phyloP scores from a whole-genome alignment of 2,113 vertebrate genomes.

The Erythrocercus mccallii region DNA sequence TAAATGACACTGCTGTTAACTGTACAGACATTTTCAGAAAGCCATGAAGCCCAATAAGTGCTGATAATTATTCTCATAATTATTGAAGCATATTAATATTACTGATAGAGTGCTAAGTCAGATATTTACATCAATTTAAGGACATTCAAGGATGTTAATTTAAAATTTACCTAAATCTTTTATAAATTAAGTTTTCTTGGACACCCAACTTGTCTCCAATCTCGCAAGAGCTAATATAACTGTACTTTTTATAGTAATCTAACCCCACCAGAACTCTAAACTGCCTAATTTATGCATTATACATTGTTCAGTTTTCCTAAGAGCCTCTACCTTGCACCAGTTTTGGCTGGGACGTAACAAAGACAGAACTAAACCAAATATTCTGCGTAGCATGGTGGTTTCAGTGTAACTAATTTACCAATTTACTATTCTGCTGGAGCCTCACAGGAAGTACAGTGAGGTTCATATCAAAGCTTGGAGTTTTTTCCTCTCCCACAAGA shows the following conservation, averaged over 20 bases:
- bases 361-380: neutral
- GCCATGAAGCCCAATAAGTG: neutral
- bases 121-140: neutral
- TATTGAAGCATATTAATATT: neutral
- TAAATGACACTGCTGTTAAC: neutral
- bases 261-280: neutral
- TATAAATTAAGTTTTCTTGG: neutral
- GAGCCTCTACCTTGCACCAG: neutral
- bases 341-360: neutral
- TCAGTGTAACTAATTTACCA: neutral
- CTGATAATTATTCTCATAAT: neutral
- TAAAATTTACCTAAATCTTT: neutral
- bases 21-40: neutral
- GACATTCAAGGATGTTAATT: fast-evolving
- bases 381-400: neutral
- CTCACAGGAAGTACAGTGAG: neutral
- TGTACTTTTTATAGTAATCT: neutral
- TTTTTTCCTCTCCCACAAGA: neutral
- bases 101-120: neutral
- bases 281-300: neutral
- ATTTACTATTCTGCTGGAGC: neutral
- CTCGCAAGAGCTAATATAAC: neutral
- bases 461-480: neutral
- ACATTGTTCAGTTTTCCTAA: neutral
- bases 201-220: neutral